Evolutionary conservation across 2,888 invertebrate species (phyloP).

Genomic region (Sarcophaga rosellei): DNA sequence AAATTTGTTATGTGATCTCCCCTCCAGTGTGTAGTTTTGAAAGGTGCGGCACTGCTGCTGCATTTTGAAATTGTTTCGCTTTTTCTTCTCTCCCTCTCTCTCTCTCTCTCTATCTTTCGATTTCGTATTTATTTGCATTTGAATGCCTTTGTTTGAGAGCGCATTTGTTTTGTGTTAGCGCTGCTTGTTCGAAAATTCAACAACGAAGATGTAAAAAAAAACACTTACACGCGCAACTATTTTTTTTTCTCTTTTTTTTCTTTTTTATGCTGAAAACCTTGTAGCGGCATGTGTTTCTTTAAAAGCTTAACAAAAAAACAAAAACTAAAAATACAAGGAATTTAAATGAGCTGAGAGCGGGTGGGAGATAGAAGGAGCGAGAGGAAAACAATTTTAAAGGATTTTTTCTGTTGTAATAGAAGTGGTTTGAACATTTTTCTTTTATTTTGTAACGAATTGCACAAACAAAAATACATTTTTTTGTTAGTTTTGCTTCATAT

Average conservation of each 20-base stretch:
- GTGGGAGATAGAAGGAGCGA: no score
- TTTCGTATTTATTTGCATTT: not conserved
- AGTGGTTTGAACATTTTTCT: not conserved
- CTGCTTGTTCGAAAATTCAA: conserved; percentile 11
- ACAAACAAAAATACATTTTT: no score
- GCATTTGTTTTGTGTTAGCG: not conserved
- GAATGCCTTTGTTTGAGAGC: not conserved
- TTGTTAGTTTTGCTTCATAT: no score
- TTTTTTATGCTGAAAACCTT: conserved; percentile 33
- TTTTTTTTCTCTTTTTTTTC: conserved; percentile 23
- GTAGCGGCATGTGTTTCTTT: conserved; percentile 14
- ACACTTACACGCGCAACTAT: conserved; percentile 55
- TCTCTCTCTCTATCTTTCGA: not conserved
- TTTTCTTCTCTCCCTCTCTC: not conserved
- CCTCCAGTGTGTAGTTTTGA: conserved; percentile 59
- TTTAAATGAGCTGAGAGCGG: not conserved
- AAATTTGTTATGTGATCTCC: conserved; percentile 52
- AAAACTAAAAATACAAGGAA: not conserved
- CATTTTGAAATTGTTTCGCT: conserved; percentile 48
- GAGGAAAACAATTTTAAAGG: not conserved
- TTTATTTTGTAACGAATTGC: no score
- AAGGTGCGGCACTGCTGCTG: conserved; percentile 63
- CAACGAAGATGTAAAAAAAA: conserved; percentile 11
- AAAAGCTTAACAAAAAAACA: not conserved
- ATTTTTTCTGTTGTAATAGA: not conserved